Base-by-base conservation (phyloP, 2,113 vertebrate genomes). In the Numenius arquata region DNA sequence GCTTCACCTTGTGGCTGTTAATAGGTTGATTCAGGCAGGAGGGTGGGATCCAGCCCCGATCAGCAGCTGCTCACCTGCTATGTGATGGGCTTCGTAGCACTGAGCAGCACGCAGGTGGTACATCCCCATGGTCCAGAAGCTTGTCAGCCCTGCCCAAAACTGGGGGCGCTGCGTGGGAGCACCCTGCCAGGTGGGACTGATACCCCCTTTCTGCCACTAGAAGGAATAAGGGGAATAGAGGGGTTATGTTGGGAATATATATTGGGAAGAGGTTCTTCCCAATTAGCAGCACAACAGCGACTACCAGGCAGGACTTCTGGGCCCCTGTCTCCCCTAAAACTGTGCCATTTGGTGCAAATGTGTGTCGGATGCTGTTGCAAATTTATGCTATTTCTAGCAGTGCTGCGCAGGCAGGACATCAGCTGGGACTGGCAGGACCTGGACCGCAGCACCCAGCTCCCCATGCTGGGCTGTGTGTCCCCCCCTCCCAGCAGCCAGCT, bases 51-150 rank as follows among this genome's bases (percentile, higher is more conserved):
- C 55, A 77, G 38, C 8, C 36, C 1, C 1, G 12, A 15, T 36
- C 40, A 43, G 58, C 59, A 25, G 34, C 5, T 32, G 21, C 23
- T 91, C 63, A 73, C 66, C 67, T 87, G 65, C 23, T 80, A 3
- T 15, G 5, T 11, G 0, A 0, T 22, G 65, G 41, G 22, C 6
- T 78, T 38, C 1, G 0, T 0, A 9, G 41, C 0, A 0, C 55
- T 32, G 13, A 74, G 38, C 63, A 63, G n/a, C 2, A 1, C 0
- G 2, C 21, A 21, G 86, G 58, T 85, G 84, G 15, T 5, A 11
- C 12, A 27, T n/a, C 29, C 55, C 36, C 13, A 16, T 7, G 3
- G 53, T 3, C 43, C 72, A 58, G 45, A 15, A 7, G 26, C 34
- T 38, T 38, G 22, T 38, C 66, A 79, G 67, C 34, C 53, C 34